phyloP scores from a whole-genome alignment of 2,888 invertebrate species.

The Galeruca laticollis region DNA sequence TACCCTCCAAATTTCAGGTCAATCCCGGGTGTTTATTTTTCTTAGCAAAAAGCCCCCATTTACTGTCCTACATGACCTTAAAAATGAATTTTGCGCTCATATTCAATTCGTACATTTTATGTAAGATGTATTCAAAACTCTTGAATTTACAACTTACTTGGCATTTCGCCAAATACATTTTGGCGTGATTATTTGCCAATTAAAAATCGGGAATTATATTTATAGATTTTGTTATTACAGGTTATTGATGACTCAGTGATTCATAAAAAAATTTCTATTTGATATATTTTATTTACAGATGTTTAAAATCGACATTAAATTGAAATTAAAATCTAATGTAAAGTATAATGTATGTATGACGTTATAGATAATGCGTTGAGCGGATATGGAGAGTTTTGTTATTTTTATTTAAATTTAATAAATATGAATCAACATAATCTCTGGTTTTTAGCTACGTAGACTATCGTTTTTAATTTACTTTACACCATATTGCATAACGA shows the following conservation, averaged over 20 bases:
- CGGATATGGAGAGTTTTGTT: no score
- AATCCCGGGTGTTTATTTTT: no score
- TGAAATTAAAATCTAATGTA: neutral
- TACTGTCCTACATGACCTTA: neutral
- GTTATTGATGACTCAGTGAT: constrained; percentile 29
- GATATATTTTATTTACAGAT: neutral
- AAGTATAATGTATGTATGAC: neutral
- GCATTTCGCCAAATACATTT: constrained; percentile 35
- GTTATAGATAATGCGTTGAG: no score
- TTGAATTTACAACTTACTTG: constrained; percentile 34
- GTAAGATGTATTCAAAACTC: constrained; percentile 30
- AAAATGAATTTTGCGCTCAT: neutral
- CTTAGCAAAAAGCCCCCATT: no score
- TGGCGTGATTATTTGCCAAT: constrained; percentile 33
- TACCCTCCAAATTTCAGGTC: no score
- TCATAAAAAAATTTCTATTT: constrained; percentile 12
- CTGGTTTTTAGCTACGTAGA: no score
- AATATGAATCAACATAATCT: no score
- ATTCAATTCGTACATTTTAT: constrained; percentile 8
- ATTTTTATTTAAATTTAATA: no score
- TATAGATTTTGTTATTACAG: constrained; percentile 29
- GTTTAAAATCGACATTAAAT: neutral
- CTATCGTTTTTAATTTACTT: no score
- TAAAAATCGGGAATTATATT: constrained; percentile 34
- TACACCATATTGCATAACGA: no score